These are phyloP conservation scores for Dendrolimus punctatus DNA, from an alignment of 1,140 invertebrate genomes.

Conservation along the genomic window DNA sequence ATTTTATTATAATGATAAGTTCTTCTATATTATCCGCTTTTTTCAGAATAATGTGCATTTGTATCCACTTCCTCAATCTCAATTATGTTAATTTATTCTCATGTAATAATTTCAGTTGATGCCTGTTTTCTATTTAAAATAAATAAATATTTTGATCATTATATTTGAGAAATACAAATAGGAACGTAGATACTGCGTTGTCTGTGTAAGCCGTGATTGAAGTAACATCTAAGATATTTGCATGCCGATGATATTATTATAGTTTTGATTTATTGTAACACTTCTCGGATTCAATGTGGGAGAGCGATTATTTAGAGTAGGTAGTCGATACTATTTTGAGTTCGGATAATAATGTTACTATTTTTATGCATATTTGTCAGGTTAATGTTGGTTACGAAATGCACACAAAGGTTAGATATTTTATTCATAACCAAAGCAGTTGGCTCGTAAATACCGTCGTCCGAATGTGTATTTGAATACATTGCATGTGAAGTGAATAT, in stretches of 20 bases:
- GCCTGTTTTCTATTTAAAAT: too few species aligned
- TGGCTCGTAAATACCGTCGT: slow-evolving; percentile 4
- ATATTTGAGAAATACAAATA: too few species aligned
- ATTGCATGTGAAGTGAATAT: neutral
- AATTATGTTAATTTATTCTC: too few species aligned
- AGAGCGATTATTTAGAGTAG: slow-evolving; percentile 41
- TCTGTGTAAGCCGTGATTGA: neutral
- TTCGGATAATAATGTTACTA: slow-evolving; percentile 42
- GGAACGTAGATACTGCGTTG: too few species aligned
- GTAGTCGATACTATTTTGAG: slow-evolving; percentile 39
- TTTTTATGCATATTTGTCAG: slow-evolving; percentile 28
- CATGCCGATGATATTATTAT: slow-evolving; percentile 54
- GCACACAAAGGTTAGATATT: slow-evolving; percentile 14
- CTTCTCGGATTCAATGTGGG: slow-evolving; percentile 41
- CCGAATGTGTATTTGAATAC: slow-evolving; percentile 1
- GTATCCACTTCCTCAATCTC: too few species aligned
- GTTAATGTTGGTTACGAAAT: slow-evolving; percentile 12
- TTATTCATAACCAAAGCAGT: slow-evolving; percentile 9
- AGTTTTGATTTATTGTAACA: slow-evolving; percentile 51
- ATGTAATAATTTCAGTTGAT: too few species aligned
- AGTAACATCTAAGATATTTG: slow-evolving; percentile 24
- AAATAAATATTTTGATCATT: too few species aligned
- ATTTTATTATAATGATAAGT: too few species aligned
- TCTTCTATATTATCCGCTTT: too few species aligned
- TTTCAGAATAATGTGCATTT: too few species aligned